Evolutionary conservation across 2,888 invertebrate species (phyloP).

Genomic region (Amphiduros pacificus): DNA sequence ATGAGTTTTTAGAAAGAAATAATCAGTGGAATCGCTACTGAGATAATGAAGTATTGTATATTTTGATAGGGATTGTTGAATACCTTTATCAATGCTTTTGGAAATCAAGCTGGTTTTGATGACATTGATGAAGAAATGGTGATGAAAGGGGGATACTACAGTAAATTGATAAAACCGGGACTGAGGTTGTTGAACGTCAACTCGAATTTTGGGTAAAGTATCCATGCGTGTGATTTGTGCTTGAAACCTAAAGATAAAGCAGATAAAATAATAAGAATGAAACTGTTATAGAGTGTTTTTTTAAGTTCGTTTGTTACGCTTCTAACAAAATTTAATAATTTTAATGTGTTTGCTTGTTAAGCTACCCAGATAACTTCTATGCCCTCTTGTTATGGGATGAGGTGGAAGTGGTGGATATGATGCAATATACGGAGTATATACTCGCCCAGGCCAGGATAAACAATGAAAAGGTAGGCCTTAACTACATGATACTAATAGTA

Average conservation of each 20-base stretch:
- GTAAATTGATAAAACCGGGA: background rate
- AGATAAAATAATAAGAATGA: too few relatives aligned
- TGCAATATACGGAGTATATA: background rate
- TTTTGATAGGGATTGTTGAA: background rate
- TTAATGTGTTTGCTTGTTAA: too few relatives aligned
- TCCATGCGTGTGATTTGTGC: too few relatives aligned
- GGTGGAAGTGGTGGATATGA: background rate
- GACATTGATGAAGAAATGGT: background rate
- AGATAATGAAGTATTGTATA: too few relatives aligned
- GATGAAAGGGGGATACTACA: constrained; percentile 3
- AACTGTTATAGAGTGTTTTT: too few relatives aligned
- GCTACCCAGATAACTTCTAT: background rate
- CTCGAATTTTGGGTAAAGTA: constrained; percentile 10
- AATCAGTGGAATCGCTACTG: too few relatives aligned
- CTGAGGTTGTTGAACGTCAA: constrained; percentile 3
- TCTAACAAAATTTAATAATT: too few relatives aligned
- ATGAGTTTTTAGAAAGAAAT: too few relatives aligned
- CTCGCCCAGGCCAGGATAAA: background rate
- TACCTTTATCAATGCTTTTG: background rate
- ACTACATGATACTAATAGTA: too few relatives aligned
- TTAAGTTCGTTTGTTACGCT: too few relatives aligned
- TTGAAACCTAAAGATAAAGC: too few relatives aligned
- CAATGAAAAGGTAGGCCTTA: background rate
- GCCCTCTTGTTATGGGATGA: background rate
- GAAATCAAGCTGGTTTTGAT: background rate